Conservation (phyloP, 1,140 invertebrate genomes). For the Eriosoma lanigerum region DNA sequence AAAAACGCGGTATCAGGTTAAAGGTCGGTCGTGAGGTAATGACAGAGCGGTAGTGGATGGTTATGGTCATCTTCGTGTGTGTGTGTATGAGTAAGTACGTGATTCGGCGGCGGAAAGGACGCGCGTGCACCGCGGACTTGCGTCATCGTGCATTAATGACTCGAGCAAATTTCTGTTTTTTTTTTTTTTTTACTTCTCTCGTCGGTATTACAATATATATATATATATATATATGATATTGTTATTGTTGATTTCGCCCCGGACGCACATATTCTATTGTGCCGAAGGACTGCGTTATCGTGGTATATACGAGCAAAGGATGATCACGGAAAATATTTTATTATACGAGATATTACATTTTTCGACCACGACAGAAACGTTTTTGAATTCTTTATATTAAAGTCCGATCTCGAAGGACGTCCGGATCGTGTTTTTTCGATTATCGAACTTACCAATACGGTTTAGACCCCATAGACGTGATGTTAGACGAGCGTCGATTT, state of each 20-base stretch:
- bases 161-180: not conserved
- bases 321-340: too few relatives aligned
- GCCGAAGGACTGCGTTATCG: too few relatives aligned
- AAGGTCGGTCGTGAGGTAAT: constrained; percentile 16
- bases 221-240: not conserved
- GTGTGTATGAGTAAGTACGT: not conserved
- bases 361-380: too few relatives aligned
- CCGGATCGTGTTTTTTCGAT: too few relatives aligned
- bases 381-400: too few relatives aligned
- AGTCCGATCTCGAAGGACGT: too few relatives aligned
- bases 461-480: too few relatives aligned
- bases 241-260: not conserved
- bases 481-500: too few relatives aligned
- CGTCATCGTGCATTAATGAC: not conserved
- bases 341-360: too few relatives aligned
- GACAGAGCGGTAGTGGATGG: not conserved
- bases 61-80: not conserved
- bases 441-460: too few relatives aligned
- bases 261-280: not conserved
- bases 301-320: too few relatives aligned
- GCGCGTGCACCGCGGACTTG: not conserved
- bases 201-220: not conserved
- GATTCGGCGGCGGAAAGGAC: constrained; percentile 1
- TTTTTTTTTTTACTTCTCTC: too few relatives aligned
- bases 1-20: not conserved